Conservation (phyloP, 2,797 vertebrate species). For the Garrulus glandarius region DNA sequence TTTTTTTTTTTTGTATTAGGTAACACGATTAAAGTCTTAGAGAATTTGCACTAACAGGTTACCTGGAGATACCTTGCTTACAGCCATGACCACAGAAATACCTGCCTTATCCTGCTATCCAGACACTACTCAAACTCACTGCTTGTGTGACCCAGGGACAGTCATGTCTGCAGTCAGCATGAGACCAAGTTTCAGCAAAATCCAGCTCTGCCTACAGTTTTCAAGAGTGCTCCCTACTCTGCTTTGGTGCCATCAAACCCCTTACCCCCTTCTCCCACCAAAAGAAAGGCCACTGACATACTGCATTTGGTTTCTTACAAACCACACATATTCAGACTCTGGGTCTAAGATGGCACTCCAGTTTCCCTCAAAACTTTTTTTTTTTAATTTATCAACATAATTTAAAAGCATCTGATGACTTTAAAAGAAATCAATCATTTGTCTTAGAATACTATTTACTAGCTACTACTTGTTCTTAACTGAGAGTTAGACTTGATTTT, state of each 20-base stretch:
- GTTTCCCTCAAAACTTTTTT: not conserved
- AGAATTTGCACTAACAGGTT: not conserved
- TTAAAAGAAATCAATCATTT: not conserved
- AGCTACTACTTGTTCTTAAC: not conserved
- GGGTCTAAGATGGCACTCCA: not conserved
- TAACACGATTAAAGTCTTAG: not conserved
- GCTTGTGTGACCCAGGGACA: not conserved
- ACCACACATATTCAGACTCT: not conserved
- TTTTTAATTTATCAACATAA: not conserved
- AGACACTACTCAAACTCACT: not conserved
- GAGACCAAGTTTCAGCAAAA: not conserved
- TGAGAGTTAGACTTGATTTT: not conserved
- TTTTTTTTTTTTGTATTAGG: not conserved
- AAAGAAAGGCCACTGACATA: not conserved
- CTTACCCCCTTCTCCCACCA: fast-evolving
- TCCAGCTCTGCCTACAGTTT: not conserved
- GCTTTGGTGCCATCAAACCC: not conserved
- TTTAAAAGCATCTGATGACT: not conserved
- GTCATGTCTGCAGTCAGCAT: not conserved
- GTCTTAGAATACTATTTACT: not conserved
- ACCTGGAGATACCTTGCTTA: not conserved
- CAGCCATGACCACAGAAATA: not conserved
- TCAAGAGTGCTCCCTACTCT: not conserved
- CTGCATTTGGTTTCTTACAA: not conserved
- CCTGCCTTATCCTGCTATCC: not conserved